Conservation (phyloP, 2,797 vertebrate species). For the Pangasius mekongensis region DNA sequence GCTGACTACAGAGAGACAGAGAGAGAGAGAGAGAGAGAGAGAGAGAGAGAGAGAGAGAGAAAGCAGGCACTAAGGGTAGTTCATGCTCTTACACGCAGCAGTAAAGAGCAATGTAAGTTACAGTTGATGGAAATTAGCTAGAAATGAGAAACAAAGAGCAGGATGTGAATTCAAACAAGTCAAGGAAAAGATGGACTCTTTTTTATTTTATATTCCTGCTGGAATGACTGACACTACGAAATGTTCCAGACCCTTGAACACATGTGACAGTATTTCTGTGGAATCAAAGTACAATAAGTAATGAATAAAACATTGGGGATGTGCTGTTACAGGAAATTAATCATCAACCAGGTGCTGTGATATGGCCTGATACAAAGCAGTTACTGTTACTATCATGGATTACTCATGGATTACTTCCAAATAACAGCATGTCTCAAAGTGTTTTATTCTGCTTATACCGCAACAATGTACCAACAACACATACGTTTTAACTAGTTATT, state of each 20-base stretch:
- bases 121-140: not conserved
- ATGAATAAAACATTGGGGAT: not conserved
- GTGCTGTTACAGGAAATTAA: not conserved
- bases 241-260: too few species aligned
- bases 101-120: conserved; percentile 52
- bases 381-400: not conserved
- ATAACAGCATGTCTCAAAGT: not conserved
- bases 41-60: conserved; percentile 2
- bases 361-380: not conserved
- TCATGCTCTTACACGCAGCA: conserved; percentile 40
- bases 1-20: conserved; percentile 67
- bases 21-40: conserved; percentile 22
- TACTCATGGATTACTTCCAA: not conserved
- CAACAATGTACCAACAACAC: too few species aligned
- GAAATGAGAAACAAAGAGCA: not conserved
- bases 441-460: not conserved
- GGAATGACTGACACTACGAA: too few species aligned
- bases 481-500: not conserved
- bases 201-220: too few species aligned
- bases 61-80: conserved; percentile 16
- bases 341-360: too few species aligned
- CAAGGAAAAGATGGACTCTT: not conserved
- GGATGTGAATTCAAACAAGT: not conserved
- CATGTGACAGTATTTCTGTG: not conserved
- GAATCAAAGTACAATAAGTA: not conserved